These are phyloP conservation scores for Itoplectis maculator DNA, from an alignment of 2,888 invertebrate species.

Conservation along the genomic window DNA sequence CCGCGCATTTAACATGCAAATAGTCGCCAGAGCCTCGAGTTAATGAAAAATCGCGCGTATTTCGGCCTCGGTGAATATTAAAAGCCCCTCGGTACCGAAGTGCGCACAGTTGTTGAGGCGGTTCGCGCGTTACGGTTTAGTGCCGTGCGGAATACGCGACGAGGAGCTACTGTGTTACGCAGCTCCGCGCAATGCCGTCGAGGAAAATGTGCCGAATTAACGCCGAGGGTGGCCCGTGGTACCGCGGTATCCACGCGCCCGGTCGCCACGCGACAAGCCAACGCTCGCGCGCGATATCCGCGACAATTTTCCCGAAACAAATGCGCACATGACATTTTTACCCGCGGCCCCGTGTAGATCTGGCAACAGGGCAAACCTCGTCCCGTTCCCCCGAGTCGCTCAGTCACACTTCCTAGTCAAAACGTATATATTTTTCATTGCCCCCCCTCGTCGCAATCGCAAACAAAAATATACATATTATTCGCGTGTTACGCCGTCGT, in stretches of 20 bases:
- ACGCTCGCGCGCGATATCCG: slow-evolving; percentile 47
- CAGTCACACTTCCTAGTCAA: slow-evolving; percentile 82
- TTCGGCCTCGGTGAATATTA: slow-evolving; percentile 74
- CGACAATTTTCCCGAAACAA: slow-evolving; percentile 68
- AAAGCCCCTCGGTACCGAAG: slow-evolving; percentile 51
- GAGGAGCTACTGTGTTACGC: slow-evolving; percentile 84
- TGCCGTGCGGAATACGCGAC: slow-evolving; percentile 83
- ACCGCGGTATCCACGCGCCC: slow-evolving; percentile 37
- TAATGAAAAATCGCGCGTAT: slow-evolving; percentile 73
- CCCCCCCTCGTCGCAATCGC: slow-evolving; percentile 69
- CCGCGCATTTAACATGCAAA: slow-evolving; percentile 76
- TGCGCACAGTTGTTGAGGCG: slow-evolving; percentile 75
- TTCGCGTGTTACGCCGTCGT: slow-evolving; percentile 7
- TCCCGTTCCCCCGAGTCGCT: slow-evolving; percentile 77
- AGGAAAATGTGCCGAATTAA: slow-evolving; percentile 73
- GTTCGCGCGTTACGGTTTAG: slow-evolving; percentile 76
- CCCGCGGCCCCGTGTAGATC: slow-evolving; percentile 78
- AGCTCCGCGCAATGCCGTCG: slow-evolving; percentile 81
- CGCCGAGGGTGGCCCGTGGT: slow-evolving; percentile 65
- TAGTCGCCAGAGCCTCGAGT: slow-evolving; percentile 72
- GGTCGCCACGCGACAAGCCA: slow-evolving; percentile 32
- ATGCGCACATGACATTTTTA: slow-evolving; percentile 75
- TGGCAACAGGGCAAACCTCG: slow-evolving; percentile 82
- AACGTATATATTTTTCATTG: slow-evolving; percentile 70
- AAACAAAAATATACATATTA: slow-evolving; percentile 72